Base-by-base conservation (phyloP, 2,888 invertebrate species). In the Lasioglossum morio region DNA sequence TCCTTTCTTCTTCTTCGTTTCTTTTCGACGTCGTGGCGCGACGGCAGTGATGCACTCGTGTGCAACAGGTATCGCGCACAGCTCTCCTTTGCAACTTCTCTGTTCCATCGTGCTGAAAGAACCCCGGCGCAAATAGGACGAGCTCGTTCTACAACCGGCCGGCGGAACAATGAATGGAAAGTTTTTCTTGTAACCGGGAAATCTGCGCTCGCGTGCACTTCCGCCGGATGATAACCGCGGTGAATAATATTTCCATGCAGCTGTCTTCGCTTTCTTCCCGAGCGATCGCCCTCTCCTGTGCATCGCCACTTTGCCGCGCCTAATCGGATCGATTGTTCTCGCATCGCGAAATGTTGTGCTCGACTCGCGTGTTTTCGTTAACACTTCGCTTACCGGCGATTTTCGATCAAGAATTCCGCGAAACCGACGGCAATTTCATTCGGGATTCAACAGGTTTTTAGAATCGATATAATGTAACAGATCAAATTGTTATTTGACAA, bases 21-120 rank as follows among this genome's bases (percentile, higher is more conserved):
- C 23, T 23, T 23, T 30, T 40, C 34, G 4, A 19, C 34, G 48
- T 57, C 43, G 74, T 79, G 82, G 76, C 85, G 90, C 83, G 77
- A 72, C 77, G 53, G 53, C 53, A 23, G 88, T 85, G 89, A 85
- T 82, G 85, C 81, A 46, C 72, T 82, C 83, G 77, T 84, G 90
- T 91, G 94, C 94, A 94, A 94, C 94, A 94, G 94, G 94, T 94
- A 91, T 87, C 89, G 79, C 80, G 77, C 72, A 34, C 72, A 34
- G 79, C 82, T 88, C 82, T 88, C 87, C 91, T 91, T 92, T 86
- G 91, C 91, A 92, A 94, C 92, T 94, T 93, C 92, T 92, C 92
- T 92, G 91, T 90, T 90, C 90, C 85, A 73, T 79, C 81, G 78
- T 53, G 79, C 81, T 77, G 88, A 86, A 89, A 89, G 90, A 88